Percentiles rank a stretch among this genome's conserved stretches.
These are phyloP conservation scores for Cheilosia vulpina DNA, from an alignment of 2,888 invertebrate genomes.

Conservation along the genomic window DNA sequence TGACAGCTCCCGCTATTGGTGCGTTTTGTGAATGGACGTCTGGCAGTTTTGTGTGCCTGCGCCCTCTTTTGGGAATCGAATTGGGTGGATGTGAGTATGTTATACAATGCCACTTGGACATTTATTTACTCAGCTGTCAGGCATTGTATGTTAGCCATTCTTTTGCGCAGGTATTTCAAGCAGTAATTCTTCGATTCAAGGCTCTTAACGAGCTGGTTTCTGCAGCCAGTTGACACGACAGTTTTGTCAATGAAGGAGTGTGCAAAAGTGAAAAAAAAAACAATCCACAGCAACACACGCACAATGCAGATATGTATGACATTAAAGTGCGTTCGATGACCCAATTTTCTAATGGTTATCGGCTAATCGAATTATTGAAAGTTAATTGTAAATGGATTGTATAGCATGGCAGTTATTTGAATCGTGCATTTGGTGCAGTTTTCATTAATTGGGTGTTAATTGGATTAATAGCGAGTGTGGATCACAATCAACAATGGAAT, in stretches of 20 bases:
- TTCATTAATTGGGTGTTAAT: constrained; percentile 23
- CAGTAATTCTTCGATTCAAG: constrained; percentile 52
- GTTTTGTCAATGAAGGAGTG: constrained; percentile 56
- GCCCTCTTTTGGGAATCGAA: constrained; percentile 7
- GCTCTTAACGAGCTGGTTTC: constrained; percentile 37
- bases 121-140: constrained; percentile 54
- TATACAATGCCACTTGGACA: constrained; percentile 47
- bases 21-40: constrained; percentile 27
- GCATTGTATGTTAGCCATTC: constrained; percentile 43
- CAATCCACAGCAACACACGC: neutral
- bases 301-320: constrained; percentile 30
- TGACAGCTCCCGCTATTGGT: constrained; percentile 20
- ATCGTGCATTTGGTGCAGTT: constrained; percentile 5
- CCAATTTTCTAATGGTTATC: constrained; percentile 57
- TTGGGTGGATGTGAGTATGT: constrained; percentile 41
- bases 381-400: constrained; percentile 61
- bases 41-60: constrained; percentile 15
- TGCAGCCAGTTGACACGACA: constrained; percentile 58
- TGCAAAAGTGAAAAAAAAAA: neutral
- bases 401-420: constrained; percentile 37
- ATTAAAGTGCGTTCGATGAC: constrained; percentile 60
- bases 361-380: constrained; percentile 66
- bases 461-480: constrained; percentile 11
- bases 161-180: constrained; percentile 37
- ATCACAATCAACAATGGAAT: neutral